Conservation (phyloP, 1,140 invertebrate species). For the Rhopalosiphum padi region DNA sequence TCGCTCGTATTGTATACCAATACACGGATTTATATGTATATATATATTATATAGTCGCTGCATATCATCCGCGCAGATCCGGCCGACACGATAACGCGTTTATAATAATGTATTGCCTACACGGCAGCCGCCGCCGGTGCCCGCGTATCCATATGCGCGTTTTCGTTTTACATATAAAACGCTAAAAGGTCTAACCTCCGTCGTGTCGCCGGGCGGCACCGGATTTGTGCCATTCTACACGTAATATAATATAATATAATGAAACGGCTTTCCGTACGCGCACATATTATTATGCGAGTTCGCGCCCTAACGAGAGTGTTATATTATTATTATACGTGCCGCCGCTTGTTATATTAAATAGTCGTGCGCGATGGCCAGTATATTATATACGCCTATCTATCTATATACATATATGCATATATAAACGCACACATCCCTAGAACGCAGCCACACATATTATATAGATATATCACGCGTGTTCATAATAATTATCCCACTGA, state of each 20-base stretch:
- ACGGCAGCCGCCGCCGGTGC: not conserved
- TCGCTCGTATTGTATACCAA: not conserved
- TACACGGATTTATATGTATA: not conserved
- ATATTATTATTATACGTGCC: not conserved
- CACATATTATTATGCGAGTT: not conserved
- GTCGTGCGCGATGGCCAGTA: not conserved
- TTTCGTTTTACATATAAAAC: constrained; percentile 23
- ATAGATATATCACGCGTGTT: not conserved
- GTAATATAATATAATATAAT: constrained; percentile 15
- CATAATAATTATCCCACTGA: constrained; percentile 17
- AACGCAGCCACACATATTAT: not conserved
- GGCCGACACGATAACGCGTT: not conserved
- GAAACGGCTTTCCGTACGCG: not conserved
- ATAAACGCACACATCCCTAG: not conserved
- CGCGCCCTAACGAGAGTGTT: constrained; percentile 46
- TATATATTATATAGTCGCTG: not conserved
- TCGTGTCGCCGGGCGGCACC: not conserved
- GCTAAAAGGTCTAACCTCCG: constrained; percentile 37
- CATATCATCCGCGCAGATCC: not conserved
- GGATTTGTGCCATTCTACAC: not conserved
- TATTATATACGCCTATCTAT: not conserved
- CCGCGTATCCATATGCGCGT: not conserved
- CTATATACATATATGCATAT: not conserved
- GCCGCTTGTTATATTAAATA: not conserved
- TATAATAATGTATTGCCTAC: not conserved